These are phyloP conservation scores for Halisarca cf. caerulea DNA, from an alignment of 37 sponge, comb jelly and placozoan genomes.

Conservation along the genomic window DNA sequence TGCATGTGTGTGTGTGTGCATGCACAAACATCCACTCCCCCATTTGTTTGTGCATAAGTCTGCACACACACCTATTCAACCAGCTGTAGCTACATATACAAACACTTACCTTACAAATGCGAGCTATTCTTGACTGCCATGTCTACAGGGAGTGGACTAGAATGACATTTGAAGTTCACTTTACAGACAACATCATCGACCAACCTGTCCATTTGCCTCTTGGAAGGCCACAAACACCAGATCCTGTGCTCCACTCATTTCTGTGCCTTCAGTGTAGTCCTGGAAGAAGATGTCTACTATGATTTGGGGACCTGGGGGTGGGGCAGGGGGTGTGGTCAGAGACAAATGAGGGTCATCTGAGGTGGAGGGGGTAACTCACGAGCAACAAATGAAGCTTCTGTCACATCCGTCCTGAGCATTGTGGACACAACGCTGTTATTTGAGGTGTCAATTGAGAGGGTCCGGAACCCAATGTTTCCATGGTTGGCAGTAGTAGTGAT, in stretches of 20 bases:
- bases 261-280: neutral
- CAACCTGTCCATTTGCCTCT: neutral
- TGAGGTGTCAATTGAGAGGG: neutral
- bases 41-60: no score
- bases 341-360: no score
- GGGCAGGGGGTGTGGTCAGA: neutral
- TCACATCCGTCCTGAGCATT: neutral
- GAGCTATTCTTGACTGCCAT: constrained; percentile 1
- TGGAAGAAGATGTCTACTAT: neutral
- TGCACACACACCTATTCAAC: no score
- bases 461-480: neutral
- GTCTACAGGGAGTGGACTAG: neutral
- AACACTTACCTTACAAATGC: constrained; percentile 1
- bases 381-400: neutral
- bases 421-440: neutral
- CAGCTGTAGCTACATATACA: no score
- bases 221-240: constrained; percentile 16
- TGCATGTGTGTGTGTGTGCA: no score
- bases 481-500: neutral
- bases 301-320: neutral
- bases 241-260: neutral
- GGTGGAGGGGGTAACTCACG: neutral
- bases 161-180: no score
- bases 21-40: no score
- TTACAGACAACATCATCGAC: no score